Evolutionary conservation across 1,140 invertebrate genomes (phyloP).

Genomic region (Caenorhabditis latens): DNA sequence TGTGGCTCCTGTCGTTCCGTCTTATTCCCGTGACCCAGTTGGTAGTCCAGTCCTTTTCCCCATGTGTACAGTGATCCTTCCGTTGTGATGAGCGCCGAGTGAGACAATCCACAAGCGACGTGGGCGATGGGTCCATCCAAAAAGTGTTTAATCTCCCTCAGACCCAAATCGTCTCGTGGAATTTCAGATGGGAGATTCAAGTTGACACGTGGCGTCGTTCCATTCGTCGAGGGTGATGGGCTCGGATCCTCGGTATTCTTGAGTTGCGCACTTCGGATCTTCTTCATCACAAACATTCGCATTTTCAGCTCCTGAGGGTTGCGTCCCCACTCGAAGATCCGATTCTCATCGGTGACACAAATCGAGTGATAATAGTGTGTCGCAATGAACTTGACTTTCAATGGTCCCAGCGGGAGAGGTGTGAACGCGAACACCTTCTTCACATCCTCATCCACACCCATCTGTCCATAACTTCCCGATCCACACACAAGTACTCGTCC

Average conservation of each 20-base stretch:
- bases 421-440: slow-evolving; percentile 52
- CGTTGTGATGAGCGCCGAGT: slow-evolving; percentile 58
- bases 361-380: slow-evolving; percentile 61
- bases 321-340: slow-evolving; percentile 63
- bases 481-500: slow-evolving; percentile 56
- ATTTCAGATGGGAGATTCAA: slow-evolving; percentile 56
- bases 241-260: slow-evolving; percentile 48
- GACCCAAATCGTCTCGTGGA: slow-evolving; percentile 58
- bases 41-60: slow-evolving; percentile 67
- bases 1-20: slow-evolving; percentile 57
- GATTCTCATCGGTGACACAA: slow-evolving; percentile 54
- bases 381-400: slow-evolving; percentile 13
- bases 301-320: slow-evolving; percentile 65
- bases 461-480: slow-evolving; percentile 60
- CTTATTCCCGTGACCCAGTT: slow-evolving; percentile 61
- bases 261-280: slow-evolving; percentile 49
- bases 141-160: slow-evolving; percentile 57
- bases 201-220: slow-evolving; percentile 5
- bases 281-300: slow-evolving; percentile 64
- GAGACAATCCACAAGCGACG: slow-evolving; percentile 59
- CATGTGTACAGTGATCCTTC: slow-evolving; percentile 62
- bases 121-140: slow-evolving; percentile 36
- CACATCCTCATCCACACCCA: slow-evolving; percentile 57
- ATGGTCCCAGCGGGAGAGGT: slow-evolving; percentile 6
- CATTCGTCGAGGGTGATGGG: neutral